Evolutionary conservation across 92 coral and sea anemone species (phyloP).

Genomic region (Isaurus tuberculatus): DNA sequence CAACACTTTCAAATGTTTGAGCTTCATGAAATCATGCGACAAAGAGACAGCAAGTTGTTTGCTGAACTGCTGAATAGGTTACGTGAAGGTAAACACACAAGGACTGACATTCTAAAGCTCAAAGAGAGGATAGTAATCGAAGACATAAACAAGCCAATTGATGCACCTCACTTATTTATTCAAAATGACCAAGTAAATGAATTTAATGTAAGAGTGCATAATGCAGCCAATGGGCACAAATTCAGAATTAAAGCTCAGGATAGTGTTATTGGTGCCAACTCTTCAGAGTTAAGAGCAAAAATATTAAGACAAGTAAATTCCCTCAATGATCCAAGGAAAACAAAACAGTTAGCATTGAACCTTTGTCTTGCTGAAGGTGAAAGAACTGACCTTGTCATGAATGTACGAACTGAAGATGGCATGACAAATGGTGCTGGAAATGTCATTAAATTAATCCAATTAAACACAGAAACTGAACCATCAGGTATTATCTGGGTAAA

Average conservation of each 20-base stretch:
- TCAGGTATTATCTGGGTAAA: conserved; percentile 53
- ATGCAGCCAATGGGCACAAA: conserved; percentile 36
- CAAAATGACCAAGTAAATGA: conserved; percentile 47
- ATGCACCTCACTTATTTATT: conserved; percentile 55
- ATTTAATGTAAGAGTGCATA: conserved; percentile 37
- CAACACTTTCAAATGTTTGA: conserved; percentile 59
- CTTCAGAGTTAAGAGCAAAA: conserved; percentile 48
- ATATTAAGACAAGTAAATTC: conserved; percentile 45
- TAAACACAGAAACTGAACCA: conserved; percentile 28
- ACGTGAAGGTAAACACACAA: conserved; percentile 58
- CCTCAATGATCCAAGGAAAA: conserved; percentile 42
- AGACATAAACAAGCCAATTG: not conserved
- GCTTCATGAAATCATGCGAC: conserved; percentile 53
- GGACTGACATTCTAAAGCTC: conserved; percentile 27
- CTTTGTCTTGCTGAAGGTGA: conserved; percentile 51
- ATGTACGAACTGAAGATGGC: conserved; percentile 63
- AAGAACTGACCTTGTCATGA: conserved; percentile 61
- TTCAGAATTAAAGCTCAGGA: conserved; percentile 47
- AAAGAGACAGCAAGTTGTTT: conserved; percentile 55
- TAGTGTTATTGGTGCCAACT: conserved; percentile 43
- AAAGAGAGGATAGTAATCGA: conserved; percentile 25
- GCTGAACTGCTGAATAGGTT: conserved; percentile 53
- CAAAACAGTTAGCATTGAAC: conserved; percentile 43
- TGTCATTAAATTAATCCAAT: conserved; percentile 37
- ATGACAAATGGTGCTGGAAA: conserved; percentile 18